phyloP scores from a whole-genome alignment of 2,888 invertebrate genomes.

The Campopleginae sp. region DNA sequence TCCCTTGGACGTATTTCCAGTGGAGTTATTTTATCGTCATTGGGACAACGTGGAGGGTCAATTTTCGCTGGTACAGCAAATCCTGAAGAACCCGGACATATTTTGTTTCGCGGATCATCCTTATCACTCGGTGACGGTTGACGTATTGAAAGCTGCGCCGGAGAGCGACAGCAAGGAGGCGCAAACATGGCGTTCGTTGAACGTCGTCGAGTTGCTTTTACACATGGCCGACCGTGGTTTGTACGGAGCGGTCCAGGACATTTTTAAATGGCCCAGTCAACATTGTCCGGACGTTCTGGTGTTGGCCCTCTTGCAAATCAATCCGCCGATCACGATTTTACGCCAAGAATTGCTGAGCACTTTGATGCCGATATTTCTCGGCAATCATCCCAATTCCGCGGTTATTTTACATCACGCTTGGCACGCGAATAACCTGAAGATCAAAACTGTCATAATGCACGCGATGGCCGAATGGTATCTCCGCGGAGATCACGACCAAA shows the following conservation, averaged over 20 bases:
- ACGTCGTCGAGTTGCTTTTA: slow-evolving; percentile 94
- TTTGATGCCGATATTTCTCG: slow-evolving; percentile 96
- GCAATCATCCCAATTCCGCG: slow-evolving; percentile 98
- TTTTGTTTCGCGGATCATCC: slow-evolving; percentile 97
- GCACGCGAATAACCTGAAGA: slow-evolving; percentile 91
- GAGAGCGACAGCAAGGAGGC: slow-evolving; percentile 98
- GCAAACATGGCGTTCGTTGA: slow-evolving; percentile 96
- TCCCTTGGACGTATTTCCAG: slow-evolving; percentile 91
- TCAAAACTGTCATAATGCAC: slow-evolving; percentile 95
- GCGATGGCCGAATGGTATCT: slow-evolving; percentile 99
- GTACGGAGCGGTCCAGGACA: slow-evolving; percentile 92
- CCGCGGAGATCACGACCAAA: slow-evolving; percentile 96
- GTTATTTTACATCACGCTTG: slow-evolving; percentile 98
- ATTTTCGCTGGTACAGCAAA: slow-evolving; percentile 93
- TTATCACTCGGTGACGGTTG: slow-evolving; percentile 93
- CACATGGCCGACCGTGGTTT: slow-evolving; percentile 95
- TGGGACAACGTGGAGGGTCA: slow-evolving; percentile 98
- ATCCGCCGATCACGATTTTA: slow-evolving; percentile 90
- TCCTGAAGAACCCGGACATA: slow-evolving; percentile 95
- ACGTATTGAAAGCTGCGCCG: slow-evolving; percentile 96
- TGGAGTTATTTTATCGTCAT: slow-evolving; percentile 94
- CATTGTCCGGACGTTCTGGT: slow-evolving; percentile 98
- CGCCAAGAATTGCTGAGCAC: slow-evolving; percentile 94
- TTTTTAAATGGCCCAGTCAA: slow-evolving; percentile 96
- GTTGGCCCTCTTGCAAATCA: slow-evolving; percentile 94